Conservation (phyloP, 35 echinoderm and acorn worm species). For the Eucidaris tribuloides region DNA sequence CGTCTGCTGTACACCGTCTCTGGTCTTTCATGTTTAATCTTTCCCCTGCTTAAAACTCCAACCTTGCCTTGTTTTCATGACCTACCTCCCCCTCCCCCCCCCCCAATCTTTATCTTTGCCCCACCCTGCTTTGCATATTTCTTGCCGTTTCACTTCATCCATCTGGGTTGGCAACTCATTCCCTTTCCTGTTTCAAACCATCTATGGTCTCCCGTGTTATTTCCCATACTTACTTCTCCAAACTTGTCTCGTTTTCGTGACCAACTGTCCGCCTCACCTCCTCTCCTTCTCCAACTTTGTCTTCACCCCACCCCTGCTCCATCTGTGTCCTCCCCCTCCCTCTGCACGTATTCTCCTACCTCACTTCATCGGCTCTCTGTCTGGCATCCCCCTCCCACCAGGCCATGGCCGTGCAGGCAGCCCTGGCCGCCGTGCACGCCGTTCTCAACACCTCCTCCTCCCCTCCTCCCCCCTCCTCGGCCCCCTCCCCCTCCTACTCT, state of each 20-base stretch:
- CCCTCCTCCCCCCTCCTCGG: conserved; percentile 26
- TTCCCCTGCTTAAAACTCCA: background rate
- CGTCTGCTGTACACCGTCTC: background rate
- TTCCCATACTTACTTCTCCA: background rate
- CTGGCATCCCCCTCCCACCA: conserved; percentile 13
- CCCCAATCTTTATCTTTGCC: background rate
- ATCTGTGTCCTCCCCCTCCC: background rate
- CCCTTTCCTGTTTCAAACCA: background rate
- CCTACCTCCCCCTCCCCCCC: background rate
- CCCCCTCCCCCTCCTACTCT: conserved; percentile 20
- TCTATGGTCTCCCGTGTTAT: background rate
- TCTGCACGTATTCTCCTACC: background rate
- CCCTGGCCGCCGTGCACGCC: conserved; percentile 88
- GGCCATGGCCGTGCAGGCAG: conserved; percentile 92
- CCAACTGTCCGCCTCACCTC: background rate
- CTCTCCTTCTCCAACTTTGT: background rate
- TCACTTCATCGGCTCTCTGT: background rate
- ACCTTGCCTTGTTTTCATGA: background rate
- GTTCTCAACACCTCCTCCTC: conserved; percentile 76
- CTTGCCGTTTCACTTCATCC: background rate
- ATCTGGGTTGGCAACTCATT: background rate
- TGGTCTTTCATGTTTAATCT: background rate
- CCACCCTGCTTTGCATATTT: background rate
- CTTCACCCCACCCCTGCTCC: background rate
- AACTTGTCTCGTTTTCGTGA: background rate